Evolutionary conservation across 2,888 invertebrate species (phyloP), one percentile per base, ranked within the genome.

Genomic region (Petrolisthes cinctipes): DNA sequence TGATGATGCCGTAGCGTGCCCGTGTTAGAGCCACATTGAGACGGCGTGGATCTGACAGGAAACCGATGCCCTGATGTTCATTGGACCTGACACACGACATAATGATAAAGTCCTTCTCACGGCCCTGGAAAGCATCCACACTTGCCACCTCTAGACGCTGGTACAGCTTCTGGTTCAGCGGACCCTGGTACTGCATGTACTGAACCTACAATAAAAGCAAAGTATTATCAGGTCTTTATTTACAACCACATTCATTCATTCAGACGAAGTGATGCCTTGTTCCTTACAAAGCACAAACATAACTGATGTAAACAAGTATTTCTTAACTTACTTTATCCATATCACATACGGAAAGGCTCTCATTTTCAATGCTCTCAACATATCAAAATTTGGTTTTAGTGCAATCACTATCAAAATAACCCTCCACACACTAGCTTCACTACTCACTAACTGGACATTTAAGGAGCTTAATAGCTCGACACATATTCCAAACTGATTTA

Each of bases 71-170:
- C 93, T 99, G 99, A 92, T 99, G 97, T 92, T 99, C 99, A 92
- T 99, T 99, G 6, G 99, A 98, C 83, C 99, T 95, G 3, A 99
- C 99, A 93, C 99, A 99, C 0, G 99, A 99, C 96, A 99, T 97
- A 85, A 99, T 98, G 91, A 99, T 99, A 88, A 99, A 97, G 92
- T 99, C 99, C 92, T 99, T 99, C 92, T 99, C 99, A 82, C 99
- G 94, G 0, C 99, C 99, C 93, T 99, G 99, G 93, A 99, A 99
- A 0, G 99, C 99, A 93, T 99, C 99, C 4, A 99, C 99, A 93
- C 98, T 99, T 9, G 99, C 99, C 0, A 99, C 99, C 93, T 99
- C 99, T 86, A 99, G 98, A 92, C 99, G 99, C 93, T 98, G 96
- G 93, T 99, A 99, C 0, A 99, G 94, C 92, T 99, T 99, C 68